phyloP scores from a whole-genome alignment of 2,888 invertebrate species.

The Tenthredo amoena region DNA sequence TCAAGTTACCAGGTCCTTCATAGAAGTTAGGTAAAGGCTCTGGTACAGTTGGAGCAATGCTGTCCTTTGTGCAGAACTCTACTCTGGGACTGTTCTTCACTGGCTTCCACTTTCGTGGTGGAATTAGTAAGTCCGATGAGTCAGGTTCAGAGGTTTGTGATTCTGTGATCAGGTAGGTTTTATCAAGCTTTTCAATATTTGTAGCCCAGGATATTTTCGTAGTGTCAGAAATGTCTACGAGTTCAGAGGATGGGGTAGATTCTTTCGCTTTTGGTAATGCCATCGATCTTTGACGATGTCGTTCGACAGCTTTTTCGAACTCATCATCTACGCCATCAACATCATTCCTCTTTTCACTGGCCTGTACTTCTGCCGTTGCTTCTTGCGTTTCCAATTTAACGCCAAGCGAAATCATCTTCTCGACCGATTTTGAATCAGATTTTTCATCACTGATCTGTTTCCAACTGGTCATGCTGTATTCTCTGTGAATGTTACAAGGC shows the following conservation, averaged over 20 bases:
- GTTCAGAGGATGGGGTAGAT: not conserved
- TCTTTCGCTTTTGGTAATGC: not conserved
- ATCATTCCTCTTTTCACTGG: too few species aligned
- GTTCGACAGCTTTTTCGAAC: slow-evolving; percentile 34
- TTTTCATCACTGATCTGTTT: slow-evolving; percentile 62
- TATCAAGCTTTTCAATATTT: slow-evolving; percentile 58
- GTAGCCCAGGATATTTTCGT: slow-evolving; percentile 48
- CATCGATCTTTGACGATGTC: not conserved
- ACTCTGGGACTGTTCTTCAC: slow-evolving; percentile 48
- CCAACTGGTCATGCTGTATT: slow-evolving; percentile 59
- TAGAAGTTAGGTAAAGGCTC: not conserved
- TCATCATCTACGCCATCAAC: slow-evolving; percentile 17
- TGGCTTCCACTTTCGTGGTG: slow-evolving; percentile 30
- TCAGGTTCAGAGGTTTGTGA: slow-evolving; percentile 53
- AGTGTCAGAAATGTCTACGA: not conserved
- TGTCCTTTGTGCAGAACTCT: slow-evolving; percentile 26
- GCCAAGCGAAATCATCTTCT: slow-evolving; percentile 13
- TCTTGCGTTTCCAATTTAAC: not conserved
- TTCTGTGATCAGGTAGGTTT: slow-evolving; percentile 61
- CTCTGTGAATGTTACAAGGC: slow-evolving; percentile 61
- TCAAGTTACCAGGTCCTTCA: not conserved
- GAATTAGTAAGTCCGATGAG: not conserved
- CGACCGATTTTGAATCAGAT: slow-evolving; percentile 5
- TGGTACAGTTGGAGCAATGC: not conserved
- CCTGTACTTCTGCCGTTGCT: not conserved